Base-by-base conservation (phyloP, 2,113 vertebrate genomes). In the Scytalopus superciliaris region DNA sequence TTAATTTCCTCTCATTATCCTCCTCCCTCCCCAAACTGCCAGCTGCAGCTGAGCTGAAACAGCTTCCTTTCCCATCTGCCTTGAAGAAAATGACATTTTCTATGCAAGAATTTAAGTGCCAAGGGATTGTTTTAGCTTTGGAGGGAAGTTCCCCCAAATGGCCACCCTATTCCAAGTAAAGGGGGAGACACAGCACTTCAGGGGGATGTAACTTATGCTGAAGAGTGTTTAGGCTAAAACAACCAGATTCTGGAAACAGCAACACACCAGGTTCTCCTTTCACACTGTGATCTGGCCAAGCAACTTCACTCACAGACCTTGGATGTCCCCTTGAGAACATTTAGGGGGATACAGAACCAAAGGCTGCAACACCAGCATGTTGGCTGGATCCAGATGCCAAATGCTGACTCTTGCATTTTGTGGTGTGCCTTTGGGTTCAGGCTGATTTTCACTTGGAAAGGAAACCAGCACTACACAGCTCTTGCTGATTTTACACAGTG, bases 121-220 rank as follows among this genome's bases (percentile, higher is more conserved):
- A 80, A 50, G 22, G 10, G 19, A 23, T 62, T 62, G 12, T 52
- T 93, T 76, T 6, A 52, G 27, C 76, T 78, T 60, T 56, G 42
- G 42, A 70, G 40, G 37, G 53, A 78, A 47, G 31, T 24, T 62
- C 35, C 39, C 28, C 15, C 25, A 37, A 8, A 37, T 25, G 22
- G 63, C 8, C 37, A 31, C 24, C 7, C 14, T 19, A 4, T 12
- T 84, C 10, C 30, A 53, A 42, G 37, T 45, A 76, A 19, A 87
- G 28, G 24, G 47, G 49, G 12, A 50, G 44, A 9, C 12, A 37
- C 49, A 67, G 55, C 30, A 6, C 39, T 84, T 49, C 19, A 16
- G 49, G 35, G 39, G 6, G 14, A 23, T 25, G 0, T 9, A 10
- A 39, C 2, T 40, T 24, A 7, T 8, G 7, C 47, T 8, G 6